Conservation (phyloP, 1,140 invertebrate genomes). For the Drosophila pruinosa region DNA sequence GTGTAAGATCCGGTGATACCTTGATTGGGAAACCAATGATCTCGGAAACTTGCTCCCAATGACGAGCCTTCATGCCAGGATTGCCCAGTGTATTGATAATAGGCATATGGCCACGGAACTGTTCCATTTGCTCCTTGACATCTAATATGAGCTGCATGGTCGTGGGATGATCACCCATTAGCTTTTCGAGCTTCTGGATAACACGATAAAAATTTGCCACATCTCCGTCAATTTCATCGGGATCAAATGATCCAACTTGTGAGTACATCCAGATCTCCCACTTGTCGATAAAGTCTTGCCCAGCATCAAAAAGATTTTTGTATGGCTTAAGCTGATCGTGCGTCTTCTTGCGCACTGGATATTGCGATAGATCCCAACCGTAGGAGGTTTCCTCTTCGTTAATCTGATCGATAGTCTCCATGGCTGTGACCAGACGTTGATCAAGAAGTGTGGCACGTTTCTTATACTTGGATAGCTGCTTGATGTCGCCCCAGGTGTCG, state of each 20-base stretch:
- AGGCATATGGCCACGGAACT: constrained; percentile 95
- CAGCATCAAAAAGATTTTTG: constrained; percentile 94
- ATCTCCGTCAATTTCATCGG: constrained; percentile 94
- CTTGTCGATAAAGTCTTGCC: constrained; percentile 93
- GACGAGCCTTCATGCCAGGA: constrained; percentile 94
- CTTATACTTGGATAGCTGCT: constrained; percentile 92
- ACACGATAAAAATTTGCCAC: constrained; percentile 91
- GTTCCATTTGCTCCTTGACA: constrained; percentile 89
- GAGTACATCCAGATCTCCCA: constrained; percentile 92
- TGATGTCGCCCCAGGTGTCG: constrained; percentile 94
- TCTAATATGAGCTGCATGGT: constrained; percentile 86
- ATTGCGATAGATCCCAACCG: constrained; percentile 94
- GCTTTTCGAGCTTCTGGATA: constrained; percentile 94
- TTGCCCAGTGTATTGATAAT: constrained; percentile 96
- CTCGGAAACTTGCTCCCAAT: constrained; percentile 98
- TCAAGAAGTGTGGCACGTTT: constrained; percentile 91
- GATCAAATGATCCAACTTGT: constrained; percentile 92
- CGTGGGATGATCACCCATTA: constrained; percentile 89
- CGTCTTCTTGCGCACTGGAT: constrained; percentile 91
- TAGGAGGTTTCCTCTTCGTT: constrained; percentile 96
- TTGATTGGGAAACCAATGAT: constrained; percentile 96
- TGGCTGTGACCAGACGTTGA: constrained; percentile 86
- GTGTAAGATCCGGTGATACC: constrained; percentile 91
- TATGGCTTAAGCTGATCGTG: constrained; percentile 92
- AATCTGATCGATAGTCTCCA: constrained; percentile 93